A percentile compares a stretch with the other conserved stretches of the same genome.
Conservation (phyloP, 1,140 invertebrate genomes). For the Pseudomyrmex concolor region DNA sequence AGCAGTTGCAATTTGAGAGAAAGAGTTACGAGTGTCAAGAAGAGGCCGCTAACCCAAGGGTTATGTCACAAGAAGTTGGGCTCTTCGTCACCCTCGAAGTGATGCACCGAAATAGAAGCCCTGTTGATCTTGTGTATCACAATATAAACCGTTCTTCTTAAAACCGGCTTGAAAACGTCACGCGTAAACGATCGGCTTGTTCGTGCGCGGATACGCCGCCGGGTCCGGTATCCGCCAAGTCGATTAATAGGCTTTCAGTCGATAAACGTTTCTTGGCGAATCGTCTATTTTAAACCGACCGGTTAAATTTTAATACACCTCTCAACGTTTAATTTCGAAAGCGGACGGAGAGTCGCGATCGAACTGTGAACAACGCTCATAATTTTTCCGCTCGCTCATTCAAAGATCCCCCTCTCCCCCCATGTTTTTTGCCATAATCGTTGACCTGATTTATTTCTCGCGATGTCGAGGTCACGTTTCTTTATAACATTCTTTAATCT, state of each 20-base stretch:
- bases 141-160: slow-evolving; percentile 67
- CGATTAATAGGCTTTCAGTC: no score
- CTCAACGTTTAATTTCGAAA: slow-evolving; percentile 54
- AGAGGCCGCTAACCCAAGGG: slow-evolving; percentile 68
- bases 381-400: slow-evolving; percentile 12
- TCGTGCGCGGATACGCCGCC: no score
- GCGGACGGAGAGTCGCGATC: neutral
- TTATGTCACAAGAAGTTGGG: slow-evolving; percentile 67
- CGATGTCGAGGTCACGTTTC: neutral
- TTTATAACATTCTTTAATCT: neutral
- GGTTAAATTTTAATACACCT: no score
- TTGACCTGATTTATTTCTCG: slow-evolving; percentile 9
- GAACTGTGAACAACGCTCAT: neutral
- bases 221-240: no score
- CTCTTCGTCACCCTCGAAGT: slow-evolving; percentile 37
- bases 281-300: no score
- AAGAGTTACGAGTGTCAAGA: slow-evolving; percentile 67
- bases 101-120: slow-evolving; percentile 62
- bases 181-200: no score
- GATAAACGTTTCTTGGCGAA: no score
- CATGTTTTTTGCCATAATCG: neutral
- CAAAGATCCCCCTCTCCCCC: neutral
- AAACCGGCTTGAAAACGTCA: neutral
- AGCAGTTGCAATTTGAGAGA: slow-evolving; percentile 23
- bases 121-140: slow-evolving; percentile 60